Base-by-base conservation (phyloP, 2,797 vertebrate genomes). In the Tauraco hartlaubi region DNA sequence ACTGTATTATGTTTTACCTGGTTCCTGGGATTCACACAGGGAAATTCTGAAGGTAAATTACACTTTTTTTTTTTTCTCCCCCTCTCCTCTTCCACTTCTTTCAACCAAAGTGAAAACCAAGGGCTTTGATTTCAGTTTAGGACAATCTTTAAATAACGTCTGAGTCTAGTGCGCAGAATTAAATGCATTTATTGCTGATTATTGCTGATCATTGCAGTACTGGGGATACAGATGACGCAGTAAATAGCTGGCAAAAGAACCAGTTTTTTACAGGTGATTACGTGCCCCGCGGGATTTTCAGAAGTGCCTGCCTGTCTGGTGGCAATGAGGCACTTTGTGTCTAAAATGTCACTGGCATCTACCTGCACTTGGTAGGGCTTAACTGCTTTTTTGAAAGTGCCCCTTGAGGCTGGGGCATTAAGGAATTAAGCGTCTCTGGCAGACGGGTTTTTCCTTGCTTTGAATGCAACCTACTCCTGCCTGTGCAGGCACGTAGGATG, bases 11-110 rank as follows among this genome's bases (percentile, higher is more conserved):
- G 97, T 77, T 98, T 98, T 97, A 97, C 98, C 97, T 99, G 98
- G 98, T 99, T 98, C 97, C 97, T 99, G 96, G 98, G 98, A 95
- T 98, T 98, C 87, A 97, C 98, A 96, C 98, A 99, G 97, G 99
- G 98, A 97, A 98, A 98, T 98, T 98, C 98, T 99, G 98, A 99
- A 99, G 99, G 99, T 99, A 98, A 99, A 97, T 86, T 11, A 43
- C 13, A 12, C 7, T 8, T 37, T 12, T 35, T 12, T 15, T 59
- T 10, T 22, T 19, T 8, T 2, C 2, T n/a, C 35, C 35, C 35
- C 35, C 35, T 9, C 35, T 35, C 35, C 35, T 35, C 35, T 35
- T 35, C 35, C 35, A 35, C 2, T 4, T 68, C 25, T 73, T 88
- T 73, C 39, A 92, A 75, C 17, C 51, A 22, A 85, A 81, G 23